Conservation (phyloP, 2,888 invertebrate species). For the Hydroisotoma schaefferi region DNA sequence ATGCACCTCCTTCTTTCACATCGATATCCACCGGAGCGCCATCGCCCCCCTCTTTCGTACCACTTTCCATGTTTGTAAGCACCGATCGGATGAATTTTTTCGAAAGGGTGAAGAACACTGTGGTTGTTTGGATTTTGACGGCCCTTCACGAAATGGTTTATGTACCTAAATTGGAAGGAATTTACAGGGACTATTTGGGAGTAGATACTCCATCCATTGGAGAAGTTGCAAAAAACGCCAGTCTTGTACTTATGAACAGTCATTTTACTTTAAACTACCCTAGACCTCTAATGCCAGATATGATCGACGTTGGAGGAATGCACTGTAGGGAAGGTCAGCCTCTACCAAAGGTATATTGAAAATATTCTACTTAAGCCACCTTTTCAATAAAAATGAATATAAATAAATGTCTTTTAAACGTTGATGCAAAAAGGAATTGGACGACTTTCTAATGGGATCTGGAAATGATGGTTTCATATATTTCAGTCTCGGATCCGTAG, state of each 20-base stretch:
- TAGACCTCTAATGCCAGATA: constrained; percentile 39
- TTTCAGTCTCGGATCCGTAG: constrained; percentile 82
- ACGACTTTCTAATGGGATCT: background rate
- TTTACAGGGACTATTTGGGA: constrained; percentile 28
- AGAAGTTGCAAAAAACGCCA: constrained; percentile 41
- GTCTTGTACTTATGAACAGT: constrained; percentile 44
- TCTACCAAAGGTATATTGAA: constrained; percentile 48
- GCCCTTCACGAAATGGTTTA: background rate
- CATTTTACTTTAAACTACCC: constrained; percentile 38
- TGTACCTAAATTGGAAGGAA: constrained; percentile 3
- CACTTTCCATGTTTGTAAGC: constrained; percentile 5
- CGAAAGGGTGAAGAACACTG: constrained; percentile 45
- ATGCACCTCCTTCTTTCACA: background rate
- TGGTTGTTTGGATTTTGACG: background rate
- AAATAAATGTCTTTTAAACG: too few relatives aligned
- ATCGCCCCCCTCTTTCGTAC: constrained; percentile 13
- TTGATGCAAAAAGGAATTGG: too few relatives aligned
- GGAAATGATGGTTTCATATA: constrained; percentile 69
- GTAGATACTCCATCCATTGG: constrained; percentile 30
- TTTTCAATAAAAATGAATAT: too few relatives aligned
- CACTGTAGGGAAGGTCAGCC: constrained; percentile 44
- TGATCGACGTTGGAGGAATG: constrained; percentile 48
- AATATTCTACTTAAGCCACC: too few relatives aligned
- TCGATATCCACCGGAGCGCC: background rate
- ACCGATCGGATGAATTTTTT: constrained; percentile 51